Evolutionary conservation across 2,113 vertebrate species (phyloP).

Genomic region (Hippocampus comes): DNA sequence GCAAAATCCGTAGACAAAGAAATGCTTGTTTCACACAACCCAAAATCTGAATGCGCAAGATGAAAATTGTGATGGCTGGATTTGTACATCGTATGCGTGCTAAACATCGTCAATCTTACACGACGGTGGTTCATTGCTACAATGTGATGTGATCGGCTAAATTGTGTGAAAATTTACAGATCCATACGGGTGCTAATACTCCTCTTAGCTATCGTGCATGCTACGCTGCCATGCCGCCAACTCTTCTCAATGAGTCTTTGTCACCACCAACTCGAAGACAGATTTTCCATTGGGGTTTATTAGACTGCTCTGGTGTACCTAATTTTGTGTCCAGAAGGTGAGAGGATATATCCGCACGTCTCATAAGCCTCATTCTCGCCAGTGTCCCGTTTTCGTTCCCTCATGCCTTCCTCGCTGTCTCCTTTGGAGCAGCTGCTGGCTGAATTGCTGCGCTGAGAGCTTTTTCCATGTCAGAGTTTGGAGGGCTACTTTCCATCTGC

Average conservation of each 20-base stretch:
- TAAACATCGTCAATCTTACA: no score
- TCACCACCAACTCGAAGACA: not conserved
- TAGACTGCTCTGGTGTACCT: not conserved
- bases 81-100: no score
- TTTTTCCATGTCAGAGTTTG: conserved; percentile 55
- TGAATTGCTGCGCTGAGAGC: conserved; percentile 50
- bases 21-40: no score
- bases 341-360: conserved; percentile 5
- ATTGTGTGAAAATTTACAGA: no score
- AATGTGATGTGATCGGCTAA: no score
- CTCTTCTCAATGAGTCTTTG: not conserved
- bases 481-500: conserved; percentile 51
- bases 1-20: no score
- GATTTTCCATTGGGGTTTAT: not conserved
- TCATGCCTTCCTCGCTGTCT: conserved; percentile 5
- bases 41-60: no score
- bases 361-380: conserved; percentile 24
- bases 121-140: no score
- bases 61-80: no score
- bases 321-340: not conserved
- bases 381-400: conserved; percentile 23
- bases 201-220: no score
- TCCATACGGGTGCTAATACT: no score
- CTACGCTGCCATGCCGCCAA: not conserved
- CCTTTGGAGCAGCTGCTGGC: conserved; percentile 47